Evolutionary conservation across 1,140 invertebrate species (phyloP).

Genomic region (Nixonia krombeini): DNA sequence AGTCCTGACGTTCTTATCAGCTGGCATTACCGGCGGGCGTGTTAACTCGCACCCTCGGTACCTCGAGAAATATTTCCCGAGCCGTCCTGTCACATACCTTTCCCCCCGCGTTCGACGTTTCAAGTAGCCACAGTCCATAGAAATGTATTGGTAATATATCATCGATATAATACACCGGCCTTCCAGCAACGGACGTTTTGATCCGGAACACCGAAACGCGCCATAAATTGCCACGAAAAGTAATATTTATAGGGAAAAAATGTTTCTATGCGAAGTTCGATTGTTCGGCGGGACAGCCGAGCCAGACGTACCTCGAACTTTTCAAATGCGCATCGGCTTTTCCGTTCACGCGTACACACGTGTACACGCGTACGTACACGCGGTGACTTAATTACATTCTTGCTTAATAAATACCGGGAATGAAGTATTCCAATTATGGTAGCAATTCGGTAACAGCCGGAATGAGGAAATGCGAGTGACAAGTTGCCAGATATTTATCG

Average conservation of each 20-base stretch:
- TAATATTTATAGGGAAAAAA: too few species aligned
- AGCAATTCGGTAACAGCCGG: constrained; percentile 3
- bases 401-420: neutral
- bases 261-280: too few species aligned
- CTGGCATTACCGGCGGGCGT: too few species aligned
- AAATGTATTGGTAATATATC: neutral
- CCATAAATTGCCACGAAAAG: too few species aligned
- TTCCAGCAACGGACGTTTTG: too few species aligned
- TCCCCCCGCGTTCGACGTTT: neutral
- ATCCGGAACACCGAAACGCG: too few species aligned
- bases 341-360: too few species aligned
- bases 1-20: constrained; percentile 1
- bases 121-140: neutral
- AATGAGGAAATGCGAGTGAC: constrained; percentile 7
- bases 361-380: too few species aligned
- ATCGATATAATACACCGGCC: neutral
- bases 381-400: too few species aligned
- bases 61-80: neutral
- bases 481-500: neutral
- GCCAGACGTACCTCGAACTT: too few species aligned
- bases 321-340: too few species aligned
- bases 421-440: neutral
- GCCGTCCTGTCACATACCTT: neutral
- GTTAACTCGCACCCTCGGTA: neutral
- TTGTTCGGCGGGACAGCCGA: too few species aligned